Base-by-base conservation (phyloP, 2,797 vertebrate genomes). In the Molossus alvarezi region DNA sequence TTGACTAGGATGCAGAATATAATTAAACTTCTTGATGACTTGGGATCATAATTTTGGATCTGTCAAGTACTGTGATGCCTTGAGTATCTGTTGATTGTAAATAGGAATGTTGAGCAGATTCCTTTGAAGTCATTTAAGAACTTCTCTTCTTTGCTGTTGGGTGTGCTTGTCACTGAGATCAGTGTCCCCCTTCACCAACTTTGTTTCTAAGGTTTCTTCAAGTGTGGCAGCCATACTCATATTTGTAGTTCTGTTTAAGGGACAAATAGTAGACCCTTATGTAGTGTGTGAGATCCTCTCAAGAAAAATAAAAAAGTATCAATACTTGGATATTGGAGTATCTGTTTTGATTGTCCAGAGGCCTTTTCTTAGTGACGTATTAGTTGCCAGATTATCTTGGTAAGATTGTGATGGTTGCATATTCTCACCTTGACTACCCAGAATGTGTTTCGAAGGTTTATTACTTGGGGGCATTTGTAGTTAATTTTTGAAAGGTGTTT, bases 401-500 rank as follows among this genome's bases (percentile, higher is more conserved):
- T 91, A 13, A 62, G 77, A 18, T 29, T 29, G 76, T 67, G 18
- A 5, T 88, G 14, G 92, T 94, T 89, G 8, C 12, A 4, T 93
- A 33, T 57, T 72, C 33, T 95, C 62, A 92, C 18, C 29, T 86
- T 91, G 37, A 87, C 23, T 94, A n/a, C 21, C 57, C 20, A 94
- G 64, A 60, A 55, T 94, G 12, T 92, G n/a, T 94, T 95, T 97
- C 58, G 20, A 90, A 91, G 72, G 10, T 87, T 37, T 73, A 17
- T 93, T 96, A 51, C 13, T 75, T 89, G 71, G 29, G 14, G 10
- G 10, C 53, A 67, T 75, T 84, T 87, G 33, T 71, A 27, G 15
- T 90, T 90, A 79, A 53, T 71, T 90, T 96, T 93, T 80, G 73
- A 90, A 64, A 93, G 95, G 13, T 58, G 45, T 87, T 76, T 91